Conservation (phyloP, 1,140 invertebrate genomes). For the Drosophila sulfurigaster region DNA sequence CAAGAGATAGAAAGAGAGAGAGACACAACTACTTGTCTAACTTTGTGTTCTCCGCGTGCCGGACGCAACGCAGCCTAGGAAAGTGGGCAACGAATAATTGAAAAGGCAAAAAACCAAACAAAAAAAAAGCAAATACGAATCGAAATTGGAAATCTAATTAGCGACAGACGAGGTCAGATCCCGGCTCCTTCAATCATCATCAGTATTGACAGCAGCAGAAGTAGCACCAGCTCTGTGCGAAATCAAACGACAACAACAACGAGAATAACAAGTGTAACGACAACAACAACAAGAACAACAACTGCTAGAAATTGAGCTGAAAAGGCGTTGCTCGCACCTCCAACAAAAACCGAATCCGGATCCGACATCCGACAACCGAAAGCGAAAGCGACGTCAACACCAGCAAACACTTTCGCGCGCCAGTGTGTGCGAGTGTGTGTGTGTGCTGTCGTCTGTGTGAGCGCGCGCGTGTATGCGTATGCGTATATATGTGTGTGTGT, state of each 20-base stretch:
- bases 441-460: constrained; percentile 7
- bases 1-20: background rate
- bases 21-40: background rate
- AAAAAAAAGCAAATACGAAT: constrained; percentile 24
- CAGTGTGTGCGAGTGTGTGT: constrained; percentile 19
- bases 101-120: constrained; percentile 13
- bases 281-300: constrained; percentile 14
- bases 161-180: constrained; percentile 26
- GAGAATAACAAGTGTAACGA: constrained; percentile 4
- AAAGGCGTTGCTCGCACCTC: constrained; percentile 55
- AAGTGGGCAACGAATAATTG: constrained; percentile 35
- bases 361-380: constrained; percentile 32
- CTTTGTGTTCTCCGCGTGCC: constrained; percentile 13
- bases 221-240: background rate
- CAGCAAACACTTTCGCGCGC: constrained; percentile 30
- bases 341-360: constrained; percentile 27
- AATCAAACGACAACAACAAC: constrained; percentile 13
- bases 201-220: constrained; percentile 32
- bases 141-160: constrained; percentile 54
- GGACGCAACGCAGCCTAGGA: constrained; percentile 10
- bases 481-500: constrained; percentile 8
- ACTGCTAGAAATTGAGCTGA: constrained; percentile 28
- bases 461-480: constrained; percentile 4
- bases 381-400: constrained; percentile 52
- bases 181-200: constrained; percentile 39